Base-by-base conservation (phyloP, 2,888 invertebrate species). In the Agrochola circellaris region DNA sequence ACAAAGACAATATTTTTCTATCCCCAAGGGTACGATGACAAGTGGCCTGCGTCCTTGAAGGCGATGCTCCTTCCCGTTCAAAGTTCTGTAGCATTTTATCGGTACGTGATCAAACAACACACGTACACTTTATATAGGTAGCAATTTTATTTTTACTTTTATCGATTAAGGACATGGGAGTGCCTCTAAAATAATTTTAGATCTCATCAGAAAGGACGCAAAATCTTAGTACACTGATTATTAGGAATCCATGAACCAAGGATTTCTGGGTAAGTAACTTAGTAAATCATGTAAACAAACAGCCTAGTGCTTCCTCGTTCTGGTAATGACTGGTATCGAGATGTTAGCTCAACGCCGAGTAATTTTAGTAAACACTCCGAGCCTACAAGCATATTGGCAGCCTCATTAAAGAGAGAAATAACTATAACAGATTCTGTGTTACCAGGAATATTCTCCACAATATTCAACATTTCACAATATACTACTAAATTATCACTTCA, bases 81-180 rank as follows among this genome's bases (percentile, higher is more conserved):
- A 83, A 87, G 54, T 84, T 84, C 61, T 70, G 66, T 75, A 85
- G 56, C 72, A 67, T 75, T 84, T 75, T 69, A 75, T 84, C 69
- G 66, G 74, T 20, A 70, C 81, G 74, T 79, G 85, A 79, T 84
- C 87, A 87, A 75, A 84, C 72, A 87, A 73, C 64, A 69, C 74
- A 79, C 83, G 71, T 65, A 62, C 20, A 62, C 75, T 70, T 58
- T 30, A 54, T 83, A 79, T 70, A 26, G 67, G 64, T 17, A 26
- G 75, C 65, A 54, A 69, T 87, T 79, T 84, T 87, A 60, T 79
- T 87, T 75, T 66, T 48, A 69, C 42, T 60, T 54, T 81, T 81
- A 61, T 75, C 17, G 60, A 60, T 58, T 61, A 56, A 66, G 38
- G 58, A 45, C 56, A 60, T 56, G 30, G 7, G 20, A n/a, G 7